These are phyloP conservation scores for Norana najaformis DNA, from an alignment of 2,888 invertebrate genomes.

Conservation along the genomic window DNA sequence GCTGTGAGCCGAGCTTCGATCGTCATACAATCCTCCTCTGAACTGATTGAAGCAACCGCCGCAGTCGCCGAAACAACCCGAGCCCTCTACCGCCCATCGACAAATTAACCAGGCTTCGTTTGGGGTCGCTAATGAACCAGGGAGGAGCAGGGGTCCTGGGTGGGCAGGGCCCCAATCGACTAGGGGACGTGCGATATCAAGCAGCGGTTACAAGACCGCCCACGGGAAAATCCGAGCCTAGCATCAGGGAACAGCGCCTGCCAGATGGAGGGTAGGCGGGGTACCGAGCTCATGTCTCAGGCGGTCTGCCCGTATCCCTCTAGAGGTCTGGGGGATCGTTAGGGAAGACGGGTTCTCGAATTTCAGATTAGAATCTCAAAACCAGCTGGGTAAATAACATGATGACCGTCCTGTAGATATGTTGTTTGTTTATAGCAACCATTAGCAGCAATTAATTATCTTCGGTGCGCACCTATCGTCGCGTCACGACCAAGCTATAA, in stretches of 20 bases:
- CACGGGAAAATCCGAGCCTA: not conserved
- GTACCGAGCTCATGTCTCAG: not conserved
- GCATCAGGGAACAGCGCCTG: not conserved
- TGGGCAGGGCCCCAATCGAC: not conserved
- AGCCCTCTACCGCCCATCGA: not conserved
- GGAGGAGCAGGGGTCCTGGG: not conserved
- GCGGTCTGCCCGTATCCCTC: not conserved
- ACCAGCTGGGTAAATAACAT: not conserved
- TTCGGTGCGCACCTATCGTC: not conserved
- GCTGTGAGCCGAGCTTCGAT: not conserved
- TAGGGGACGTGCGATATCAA: not conserved
- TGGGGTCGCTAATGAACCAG: not conserved
- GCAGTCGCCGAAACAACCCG: not conserved
- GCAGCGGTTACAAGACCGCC: not conserved
- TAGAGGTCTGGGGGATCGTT: not conserved
- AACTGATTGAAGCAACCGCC: not conserved
- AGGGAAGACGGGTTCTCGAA: not conserved
- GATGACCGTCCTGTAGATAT: not conserved
- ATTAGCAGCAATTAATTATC: not conserved
- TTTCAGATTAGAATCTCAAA: not conserved
- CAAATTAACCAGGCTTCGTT: not conserved
- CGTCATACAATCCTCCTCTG: not conserved
- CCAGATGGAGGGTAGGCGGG: not conserved
- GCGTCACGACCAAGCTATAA: not conserved
- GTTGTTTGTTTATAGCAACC: not conserved